Evolutionary conservation across 2,797 vertebrate genomes (phyloP).

Genomic region (Eutrigla gurnardus): DNA sequence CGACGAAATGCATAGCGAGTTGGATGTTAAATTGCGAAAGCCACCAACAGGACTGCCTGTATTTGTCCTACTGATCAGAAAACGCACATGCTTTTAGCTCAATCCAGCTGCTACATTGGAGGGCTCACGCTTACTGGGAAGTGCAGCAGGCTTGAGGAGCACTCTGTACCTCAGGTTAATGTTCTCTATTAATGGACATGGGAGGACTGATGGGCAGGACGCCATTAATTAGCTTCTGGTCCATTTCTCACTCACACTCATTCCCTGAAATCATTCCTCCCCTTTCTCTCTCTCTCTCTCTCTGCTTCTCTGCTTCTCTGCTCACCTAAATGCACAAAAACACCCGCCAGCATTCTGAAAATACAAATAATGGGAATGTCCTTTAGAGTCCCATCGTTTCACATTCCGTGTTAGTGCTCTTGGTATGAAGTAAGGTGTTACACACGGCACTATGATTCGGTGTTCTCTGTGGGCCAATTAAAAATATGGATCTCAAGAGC

Average conservation of each 20-base stretch:
- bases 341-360: slow-evolving; percentile 45
- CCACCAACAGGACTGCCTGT: slow-evolving; percentile 51
- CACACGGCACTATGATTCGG: slow-evolving; percentile 27
- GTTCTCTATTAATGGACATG: slow-evolving; percentile 88
- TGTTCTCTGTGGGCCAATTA: slow-evolving; percentile 76
- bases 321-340: slow-evolving; percentile 68
- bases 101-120: slow-evolving; percentile 68
- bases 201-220: slow-evolving; percentile 81
- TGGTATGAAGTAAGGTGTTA: slow-evolving; percentile 40
- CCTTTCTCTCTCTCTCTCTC: slow-evolving; percentile 18
- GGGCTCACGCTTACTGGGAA: slow-evolving; percentile 83
- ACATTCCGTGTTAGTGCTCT: slow-evolving; percentile 50
- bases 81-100: slow-evolving; percentile 77
- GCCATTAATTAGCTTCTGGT: slow-evolving; percentile 86
- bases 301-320: slow-evolving; percentile 31
- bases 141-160: slow-evolving; percentile 80
- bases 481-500: slow-evolving; percentile 69
- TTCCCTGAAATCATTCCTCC: slow-evolving; percentile 73
- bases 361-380: slow-evolving; percentile 59
- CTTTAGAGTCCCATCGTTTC: slow-evolving; percentile 51
- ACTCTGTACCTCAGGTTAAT: slow-evolving; percentile 89
- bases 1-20: slow-evolving; percentile 51
- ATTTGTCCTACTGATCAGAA: slow-evolving; percentile 75
- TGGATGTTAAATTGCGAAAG: slow-evolving; percentile 63
- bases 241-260: slow-evolving; percentile 81